Conservation (phyloP, 2,797 vertebrate genomes). For the Halcyon chelicuti region DNA sequence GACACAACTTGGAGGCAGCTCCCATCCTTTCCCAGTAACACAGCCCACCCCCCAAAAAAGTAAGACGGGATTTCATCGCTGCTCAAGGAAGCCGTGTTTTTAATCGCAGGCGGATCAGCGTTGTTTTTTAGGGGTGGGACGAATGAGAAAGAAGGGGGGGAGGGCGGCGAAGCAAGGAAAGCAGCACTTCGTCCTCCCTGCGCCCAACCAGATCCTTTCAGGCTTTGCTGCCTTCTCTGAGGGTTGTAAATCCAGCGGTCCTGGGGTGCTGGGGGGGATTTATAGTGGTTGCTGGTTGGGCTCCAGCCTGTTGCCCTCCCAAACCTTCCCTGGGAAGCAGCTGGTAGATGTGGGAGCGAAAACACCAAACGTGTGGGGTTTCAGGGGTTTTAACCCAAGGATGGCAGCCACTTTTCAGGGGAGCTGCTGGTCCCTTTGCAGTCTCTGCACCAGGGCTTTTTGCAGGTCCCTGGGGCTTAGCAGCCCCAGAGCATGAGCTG, state of each 20-base stretch:
- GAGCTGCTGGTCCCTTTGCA: neutral
- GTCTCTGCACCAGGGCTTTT: neutral
- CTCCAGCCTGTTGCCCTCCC: neutral
- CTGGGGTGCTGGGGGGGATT: neutral
- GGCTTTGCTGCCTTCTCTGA: neutral
- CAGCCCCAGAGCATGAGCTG: neutral
- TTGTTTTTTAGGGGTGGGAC: neutral
- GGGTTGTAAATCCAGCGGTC: neutral
- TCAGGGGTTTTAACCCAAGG: neutral
- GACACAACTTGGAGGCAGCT: neutral
- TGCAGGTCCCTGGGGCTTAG: neutral
- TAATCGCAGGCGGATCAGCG: neutral
- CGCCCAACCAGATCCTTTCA: neutral
- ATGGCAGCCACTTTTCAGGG: neutral
- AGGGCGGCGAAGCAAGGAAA: neutral
- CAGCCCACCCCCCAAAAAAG: neutral
- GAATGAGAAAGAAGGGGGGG: neutral
- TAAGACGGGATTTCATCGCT: accelerated
- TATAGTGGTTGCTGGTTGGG: accelerated
- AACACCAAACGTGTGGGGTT: neutral
- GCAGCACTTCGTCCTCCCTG: neutral
- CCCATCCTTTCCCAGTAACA: neutral
- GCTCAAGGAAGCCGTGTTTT: neutral
- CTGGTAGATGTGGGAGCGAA: neutral
- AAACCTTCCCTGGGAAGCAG: neutral